phyloP scores from a whole-genome alignment of 2,888 invertebrate species.

The Drosophila colorata region DNA sequence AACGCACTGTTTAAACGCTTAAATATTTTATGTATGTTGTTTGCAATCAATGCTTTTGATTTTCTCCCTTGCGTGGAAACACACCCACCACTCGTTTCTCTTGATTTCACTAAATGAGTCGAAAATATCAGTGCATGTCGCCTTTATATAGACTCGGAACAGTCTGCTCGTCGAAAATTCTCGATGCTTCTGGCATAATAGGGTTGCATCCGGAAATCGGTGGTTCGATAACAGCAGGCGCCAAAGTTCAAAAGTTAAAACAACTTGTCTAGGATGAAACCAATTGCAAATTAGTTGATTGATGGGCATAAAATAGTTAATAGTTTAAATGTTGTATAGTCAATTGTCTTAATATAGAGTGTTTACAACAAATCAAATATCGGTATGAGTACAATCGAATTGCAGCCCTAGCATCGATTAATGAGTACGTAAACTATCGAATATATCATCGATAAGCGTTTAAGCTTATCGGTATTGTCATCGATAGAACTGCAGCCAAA shows the following conservation, averaged over 20 bases:
- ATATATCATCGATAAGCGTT: conserved; percentile 16
- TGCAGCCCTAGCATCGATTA: conserved; percentile 49
- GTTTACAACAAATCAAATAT: neutral
- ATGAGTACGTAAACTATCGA: conserved; percentile 15
- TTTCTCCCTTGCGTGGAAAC: conserved; percentile 4
- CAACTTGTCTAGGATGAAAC: accelerated
- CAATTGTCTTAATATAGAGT: neutral
- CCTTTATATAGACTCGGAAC: conserved; percentile 59
- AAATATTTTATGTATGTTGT: conserved; percentile 20
- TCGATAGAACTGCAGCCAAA: conserved; percentile 57
- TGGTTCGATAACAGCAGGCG: conserved; percentile 13
- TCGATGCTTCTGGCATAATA: conserved; percentile 64
- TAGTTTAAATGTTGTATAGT: neutral
- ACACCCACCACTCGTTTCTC: conserved; percentile 14
- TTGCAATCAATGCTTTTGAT: conserved; percentile 16
- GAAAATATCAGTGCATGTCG: neutral
- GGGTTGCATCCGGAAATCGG: conserved; percentile 61
- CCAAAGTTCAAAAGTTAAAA: conserved; percentile 13
- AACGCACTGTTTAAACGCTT: conserved; percentile 5
- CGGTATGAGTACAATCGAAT: conserved; percentile 13
- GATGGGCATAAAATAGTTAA: neutral
- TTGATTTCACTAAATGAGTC: conserved; percentile 30
- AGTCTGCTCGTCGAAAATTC: conserved; percentile 65
- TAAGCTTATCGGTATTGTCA: conserved; percentile 28
- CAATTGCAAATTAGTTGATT: neutral